Evolutionary conservation across 2,888 invertebrate genomes (phyloP).

Genomic region (Autographa pulchrina): DNA sequence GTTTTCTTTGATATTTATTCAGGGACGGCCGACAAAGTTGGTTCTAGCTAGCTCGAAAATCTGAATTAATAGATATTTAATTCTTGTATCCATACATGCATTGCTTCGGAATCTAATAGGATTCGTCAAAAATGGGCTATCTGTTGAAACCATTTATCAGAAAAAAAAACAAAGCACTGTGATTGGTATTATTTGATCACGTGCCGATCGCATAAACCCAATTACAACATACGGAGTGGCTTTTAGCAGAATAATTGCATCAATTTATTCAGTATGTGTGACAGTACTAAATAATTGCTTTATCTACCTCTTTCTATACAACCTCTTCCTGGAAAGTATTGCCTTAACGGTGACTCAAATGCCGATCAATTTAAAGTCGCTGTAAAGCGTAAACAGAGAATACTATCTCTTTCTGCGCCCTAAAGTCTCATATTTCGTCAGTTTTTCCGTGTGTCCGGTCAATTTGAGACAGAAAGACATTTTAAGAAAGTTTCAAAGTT

Average conservation of each 20-base stretch:
- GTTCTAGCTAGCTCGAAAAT: no score
- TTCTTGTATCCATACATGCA: no score
- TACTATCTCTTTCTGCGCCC: no score
- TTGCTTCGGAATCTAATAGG: no score
- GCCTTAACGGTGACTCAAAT: neutral
- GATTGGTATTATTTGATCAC: neutral
- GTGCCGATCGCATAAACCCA: constrained; percentile 21
- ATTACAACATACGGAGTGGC: neutral
- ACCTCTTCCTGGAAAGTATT: neutral
- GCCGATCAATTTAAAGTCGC: neutral
- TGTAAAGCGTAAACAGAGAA: neutral
- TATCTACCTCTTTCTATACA: neutral
- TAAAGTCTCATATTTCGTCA: no score
- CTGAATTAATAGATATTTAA: no score
- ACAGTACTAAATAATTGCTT: neutral
- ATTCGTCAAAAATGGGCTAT: no score
- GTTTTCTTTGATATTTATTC: no score
- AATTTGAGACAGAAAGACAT: neutral
- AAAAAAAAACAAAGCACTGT: neutral
- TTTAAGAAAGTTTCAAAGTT: no score
- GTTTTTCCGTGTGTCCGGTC: no score
- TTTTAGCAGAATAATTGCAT: constrained; percentile 6
- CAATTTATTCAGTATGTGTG: neutral
- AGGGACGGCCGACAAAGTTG: no score
- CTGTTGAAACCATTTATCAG: no score